These are phyloP conservation scores for Athalia rosae DNA, from an alignment of 2,888 invertebrate species.

Conservation along the genomic window DNA sequence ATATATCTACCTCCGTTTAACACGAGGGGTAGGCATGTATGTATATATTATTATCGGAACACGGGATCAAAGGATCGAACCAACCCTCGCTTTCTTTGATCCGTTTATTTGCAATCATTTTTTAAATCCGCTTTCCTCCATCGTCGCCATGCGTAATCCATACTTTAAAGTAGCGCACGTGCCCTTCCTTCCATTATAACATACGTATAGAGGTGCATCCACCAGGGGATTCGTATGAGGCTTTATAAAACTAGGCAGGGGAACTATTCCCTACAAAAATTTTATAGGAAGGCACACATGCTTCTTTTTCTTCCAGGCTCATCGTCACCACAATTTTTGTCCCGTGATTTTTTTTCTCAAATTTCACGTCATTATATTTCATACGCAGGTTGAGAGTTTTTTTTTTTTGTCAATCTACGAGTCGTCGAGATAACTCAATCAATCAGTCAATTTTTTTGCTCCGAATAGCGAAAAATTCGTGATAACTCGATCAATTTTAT, in stretches of 20 bases:
- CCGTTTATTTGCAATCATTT: conserved; percentile 40
- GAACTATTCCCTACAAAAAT: conserved; percentile 22
- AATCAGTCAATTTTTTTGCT: no score
- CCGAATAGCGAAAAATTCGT: no score
- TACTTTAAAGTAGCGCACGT: conserved; percentile 34
- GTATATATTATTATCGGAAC: background rate
- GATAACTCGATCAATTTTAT: no score
- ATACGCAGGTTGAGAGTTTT: no score
- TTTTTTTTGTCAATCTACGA: no score
- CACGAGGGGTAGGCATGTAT: background rate
- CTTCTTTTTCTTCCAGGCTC: background rate
- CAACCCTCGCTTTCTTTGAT: conserved; percentile 21
- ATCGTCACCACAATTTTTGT: no score
- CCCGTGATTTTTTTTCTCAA: no score
- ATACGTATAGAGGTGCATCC: background rate
- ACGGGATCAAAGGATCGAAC: conserved; percentile 14
- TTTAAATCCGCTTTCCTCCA: conserved; percentile 39
- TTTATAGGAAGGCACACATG: background rate
- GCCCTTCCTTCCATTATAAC: background rate
- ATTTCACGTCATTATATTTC: no score
- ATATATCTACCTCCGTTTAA: conserved; percentile 2
- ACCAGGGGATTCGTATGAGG: conserved; percentile 34
- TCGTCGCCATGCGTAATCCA: conserved; percentile 26
- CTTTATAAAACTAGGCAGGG: conserved; percentile 22
- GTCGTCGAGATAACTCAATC: no score